Percentiles rank a stretch among this genome's conserved stretches.
These are phyloP conservation scores for Gnathonemus longibarbis DNA, from an alignment of 2,113 vertebrate genomes.

Conservation along the genomic window DNA sequence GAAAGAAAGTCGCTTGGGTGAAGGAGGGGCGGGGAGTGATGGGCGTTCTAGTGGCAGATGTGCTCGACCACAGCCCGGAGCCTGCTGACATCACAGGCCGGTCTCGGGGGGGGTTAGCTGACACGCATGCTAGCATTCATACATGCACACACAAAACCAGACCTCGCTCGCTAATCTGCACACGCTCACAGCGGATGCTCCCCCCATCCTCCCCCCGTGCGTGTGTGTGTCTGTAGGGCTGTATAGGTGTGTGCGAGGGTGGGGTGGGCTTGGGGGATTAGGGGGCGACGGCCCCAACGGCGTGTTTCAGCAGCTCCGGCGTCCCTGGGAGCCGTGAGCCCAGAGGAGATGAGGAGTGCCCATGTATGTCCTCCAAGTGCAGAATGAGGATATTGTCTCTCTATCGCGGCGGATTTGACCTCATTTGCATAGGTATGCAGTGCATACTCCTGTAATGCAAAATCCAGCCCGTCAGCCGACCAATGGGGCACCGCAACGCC, in stretches of 20 bases:
- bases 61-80: constrained; percentile 46
- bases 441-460: constrained; percentile 15
- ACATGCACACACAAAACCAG: constrained; percentile 6
- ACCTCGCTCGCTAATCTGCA: not conserved
- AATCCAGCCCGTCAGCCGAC: constrained; percentile 16
- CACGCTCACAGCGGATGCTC: not conserved
- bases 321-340: not conserved
- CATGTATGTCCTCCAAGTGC: constrained; percentile 14
- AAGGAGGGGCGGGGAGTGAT: constrained; percentile 30
- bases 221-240: not conserved
- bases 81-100: not conserved
- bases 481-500: constrained; percentile 29
- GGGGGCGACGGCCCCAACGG: not conserved
- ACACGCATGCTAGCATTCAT: constrained; percentile 1
- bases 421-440: constrained; percentile 39
- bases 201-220: not conserved
- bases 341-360: not conserved
- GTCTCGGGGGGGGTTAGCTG: not conserved
- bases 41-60: constrained; percentile 54
- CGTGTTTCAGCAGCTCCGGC: not conserved
- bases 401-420: constrained; percentile 22
- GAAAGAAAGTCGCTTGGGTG: not conserved
- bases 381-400: constrained; percentile 34
- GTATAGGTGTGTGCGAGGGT: not conserved
- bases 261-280: not conserved